Percentiles rank a stretch among this genome's conserved stretches.
Conservation (phyloP, 2,888 invertebrate species). For the Noctua janthina region DNA sequence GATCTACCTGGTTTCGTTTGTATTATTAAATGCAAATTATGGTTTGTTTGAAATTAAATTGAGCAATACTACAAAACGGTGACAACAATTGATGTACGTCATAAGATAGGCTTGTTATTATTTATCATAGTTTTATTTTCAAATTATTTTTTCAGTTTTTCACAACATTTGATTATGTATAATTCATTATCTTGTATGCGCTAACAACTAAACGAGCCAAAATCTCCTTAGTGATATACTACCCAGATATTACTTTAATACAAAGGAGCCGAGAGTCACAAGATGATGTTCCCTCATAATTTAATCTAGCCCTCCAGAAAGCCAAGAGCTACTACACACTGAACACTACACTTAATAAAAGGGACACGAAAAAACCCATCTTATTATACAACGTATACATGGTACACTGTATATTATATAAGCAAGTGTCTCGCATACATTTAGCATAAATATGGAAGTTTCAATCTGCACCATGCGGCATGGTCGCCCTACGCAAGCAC, state of each 20-base stretch:
- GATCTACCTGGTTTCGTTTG: neutral
- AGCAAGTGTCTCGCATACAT: slow-evolving; percentile 29
- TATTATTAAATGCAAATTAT: neutral
- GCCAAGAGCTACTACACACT: neutral
- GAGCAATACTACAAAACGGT: neutral
- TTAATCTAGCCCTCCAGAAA: slow-evolving; percentile 18
- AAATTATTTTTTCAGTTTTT: no score
- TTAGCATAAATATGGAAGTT: slow-evolving; percentile 50
- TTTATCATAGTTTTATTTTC: no score
- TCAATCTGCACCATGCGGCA: slow-evolving; percentile 13
- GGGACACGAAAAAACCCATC: slow-evolving; percentile 11
- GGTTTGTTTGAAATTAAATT: neutral
- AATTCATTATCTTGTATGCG: neutral
- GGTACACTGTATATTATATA: neutral
- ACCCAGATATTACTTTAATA: neutral
- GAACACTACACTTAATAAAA: slow-evolving; percentile 26
- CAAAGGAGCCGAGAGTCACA: slow-evolving; percentile 6
- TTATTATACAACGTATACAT: slow-evolving; percentile 2
- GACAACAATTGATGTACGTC: neutral
- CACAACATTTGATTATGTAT: neutral
- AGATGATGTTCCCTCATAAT: slow-evolving; percentile 25
- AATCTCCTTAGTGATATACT: neutral
- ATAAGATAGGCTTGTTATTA: no score
- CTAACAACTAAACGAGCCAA: neutral
- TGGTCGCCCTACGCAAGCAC: slow-evolving; percentile 45